Base-by-base conservation (phyloP, 2,888 invertebrate species). In the Emmelina monodactyla region DNA sequence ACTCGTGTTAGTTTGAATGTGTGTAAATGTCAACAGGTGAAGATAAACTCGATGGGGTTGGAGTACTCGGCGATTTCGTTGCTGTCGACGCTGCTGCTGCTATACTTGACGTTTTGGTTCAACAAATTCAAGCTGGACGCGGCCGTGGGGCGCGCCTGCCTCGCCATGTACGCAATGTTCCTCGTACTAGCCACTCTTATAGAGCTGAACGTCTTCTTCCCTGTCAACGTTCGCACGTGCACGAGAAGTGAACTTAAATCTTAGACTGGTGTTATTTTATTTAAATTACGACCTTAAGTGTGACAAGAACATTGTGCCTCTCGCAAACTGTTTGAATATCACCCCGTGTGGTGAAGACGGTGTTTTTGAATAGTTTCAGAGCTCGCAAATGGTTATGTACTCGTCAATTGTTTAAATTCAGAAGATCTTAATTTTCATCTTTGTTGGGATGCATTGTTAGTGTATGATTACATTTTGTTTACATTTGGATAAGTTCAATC, bases 181-280 rank as follows among this genome's bases (percentile, higher is more conserved):
- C 85, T 94, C 43, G 86, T 92, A 35, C 83, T 95, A 47, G 93
- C 94, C 35, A 92, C 92, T 44, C 83, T 95, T 51, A 94, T 94
- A 57, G 95, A 95, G 81, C 85, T 94, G 55, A 95, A 95, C 71
- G 91, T 93, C 45, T 94, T 95, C 86, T 94, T 93, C 82, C 88
- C 87, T 53, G 92, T 94, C 52, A 94, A 94, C 76, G 82, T 91
- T 50, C 93, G 92, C 49, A 91, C 92, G 41, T 94, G 94, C 75
- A 85, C 83, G 62, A 83, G 86, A 60, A 62, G 53, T 49, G 75
- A 76, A 58, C 61, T 73, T 40, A 68, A 64, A 43, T 60, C 62
- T 50, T 72, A 70, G 53, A 41, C 38, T 40, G 55, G 55, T 58
- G 58, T 43, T 12, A 11, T 25, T n/a, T 10, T 25, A 25, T 11